Evolutionary conservation across 1,140 invertebrate genomes (phyloP).

Genomic region (Bombus pyrosoma): DNA sequence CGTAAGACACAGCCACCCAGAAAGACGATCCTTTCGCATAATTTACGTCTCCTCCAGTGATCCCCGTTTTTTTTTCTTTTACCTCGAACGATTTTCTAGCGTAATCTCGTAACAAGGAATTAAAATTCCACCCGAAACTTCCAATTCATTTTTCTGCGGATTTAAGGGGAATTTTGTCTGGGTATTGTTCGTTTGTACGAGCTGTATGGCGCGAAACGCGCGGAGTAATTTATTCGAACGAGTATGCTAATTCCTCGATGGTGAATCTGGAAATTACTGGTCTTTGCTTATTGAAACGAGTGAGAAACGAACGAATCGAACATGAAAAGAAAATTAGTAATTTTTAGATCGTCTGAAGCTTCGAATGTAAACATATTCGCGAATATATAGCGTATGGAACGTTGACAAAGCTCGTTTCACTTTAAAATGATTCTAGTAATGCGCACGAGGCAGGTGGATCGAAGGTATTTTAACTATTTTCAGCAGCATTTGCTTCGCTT

Average conservation of each 20-base stretch:
- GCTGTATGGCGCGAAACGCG: background rate
- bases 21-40: slow-evolving; percentile 39
- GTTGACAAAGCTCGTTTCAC: background rate
- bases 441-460: background rate
- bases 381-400: background rate
- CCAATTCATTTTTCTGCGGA: background rate
- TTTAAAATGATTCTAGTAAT: background rate
- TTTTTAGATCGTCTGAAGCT: background rate
- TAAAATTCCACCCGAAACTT: background rate
- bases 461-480: background rate
- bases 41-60: slow-evolving; percentile 12
- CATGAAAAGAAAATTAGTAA: background rate
- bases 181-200: background rate
- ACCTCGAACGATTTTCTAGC: background rate
- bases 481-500: background rate
- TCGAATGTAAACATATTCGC: background rate
- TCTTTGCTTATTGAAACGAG: background rate
- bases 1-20: slow-evolving; percentile 31
- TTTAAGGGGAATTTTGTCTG: background rate
- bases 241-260: background rate
- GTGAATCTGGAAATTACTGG: slow-evolving; percentile 1
- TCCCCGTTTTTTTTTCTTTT: background rate
- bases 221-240: background rate
- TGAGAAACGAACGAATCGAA: slow-evolving; percentile 1
- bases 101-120: background rate